phyloP scores from a whole-genome alignment of 2,797 vertebrate genomes.

The Melopsittacus undulatus region DNA sequence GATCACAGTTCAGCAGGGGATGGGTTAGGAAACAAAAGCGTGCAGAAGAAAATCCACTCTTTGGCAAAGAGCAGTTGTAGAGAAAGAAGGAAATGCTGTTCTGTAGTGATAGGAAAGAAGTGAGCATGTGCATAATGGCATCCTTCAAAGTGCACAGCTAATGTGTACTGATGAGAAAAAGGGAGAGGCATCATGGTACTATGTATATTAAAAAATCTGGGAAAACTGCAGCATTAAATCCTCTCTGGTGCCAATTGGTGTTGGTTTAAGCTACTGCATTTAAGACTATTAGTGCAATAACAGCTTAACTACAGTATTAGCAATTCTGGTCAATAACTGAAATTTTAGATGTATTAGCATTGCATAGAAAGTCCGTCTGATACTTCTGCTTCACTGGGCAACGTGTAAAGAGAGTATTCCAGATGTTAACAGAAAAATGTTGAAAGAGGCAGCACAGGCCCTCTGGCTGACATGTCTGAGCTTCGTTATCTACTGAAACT shows the following conservation, averaged over 20 bases:
- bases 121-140: neutral
- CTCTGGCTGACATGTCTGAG: neutral
- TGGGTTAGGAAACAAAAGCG: conserved; percentile 6
- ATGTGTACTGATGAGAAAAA: neutral
- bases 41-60: neutral
- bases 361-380: accelerated
- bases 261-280: neutral
- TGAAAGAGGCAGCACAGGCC: neutral
- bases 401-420: neutral
- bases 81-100: neutral
- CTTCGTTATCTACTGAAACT: neutral
- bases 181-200: neutral
- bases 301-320: neutral
- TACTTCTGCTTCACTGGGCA: neutral
- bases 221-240: neutral
- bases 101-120: neutral
- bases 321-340: neutral
- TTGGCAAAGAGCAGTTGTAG: neutral
- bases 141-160: neutral
- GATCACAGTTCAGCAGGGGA: neutral
- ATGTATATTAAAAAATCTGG: neutral
- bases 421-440: neutral
- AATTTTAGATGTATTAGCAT: neutral
- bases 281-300: neutral
- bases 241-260: neutral